phyloP scores from a whole-genome alignment of 2,113 vertebrate genomes.

The Tragelaphus imberbis region DNA sequence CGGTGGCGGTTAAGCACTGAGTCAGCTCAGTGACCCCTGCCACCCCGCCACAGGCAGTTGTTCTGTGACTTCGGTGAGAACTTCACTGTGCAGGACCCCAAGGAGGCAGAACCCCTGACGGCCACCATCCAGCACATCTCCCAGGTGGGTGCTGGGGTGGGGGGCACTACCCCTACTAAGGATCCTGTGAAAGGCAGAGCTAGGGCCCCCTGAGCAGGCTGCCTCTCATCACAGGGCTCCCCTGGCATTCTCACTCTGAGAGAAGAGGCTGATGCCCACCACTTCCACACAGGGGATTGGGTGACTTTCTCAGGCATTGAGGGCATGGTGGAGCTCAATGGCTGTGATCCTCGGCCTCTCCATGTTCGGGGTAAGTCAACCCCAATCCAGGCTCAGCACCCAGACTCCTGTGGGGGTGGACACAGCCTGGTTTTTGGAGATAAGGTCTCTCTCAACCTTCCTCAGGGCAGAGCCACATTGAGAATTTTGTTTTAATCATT shows the following conservation, averaged over 20 bases:
- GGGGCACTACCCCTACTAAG: neutral
- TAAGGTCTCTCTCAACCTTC: neutral
- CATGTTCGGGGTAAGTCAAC: conserved; percentile 74
- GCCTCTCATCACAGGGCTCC: conserved; percentile 74
- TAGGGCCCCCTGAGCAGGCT: neutral
- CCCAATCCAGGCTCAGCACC: neutral
- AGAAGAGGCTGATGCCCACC: conserved; percentile 20
- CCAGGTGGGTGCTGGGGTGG: conserved; percentile 78
- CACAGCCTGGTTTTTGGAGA: neutral
- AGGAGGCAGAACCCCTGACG: conserved; percentile 77
- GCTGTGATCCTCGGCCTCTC: conserved; percentile 72
- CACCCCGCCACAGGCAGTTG: conserved; percentile 81
- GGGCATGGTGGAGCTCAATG: conserved; percentile 92
- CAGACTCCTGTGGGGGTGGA: neutral
- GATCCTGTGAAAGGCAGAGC: neutral
- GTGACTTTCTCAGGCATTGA: conserved; percentile 86
- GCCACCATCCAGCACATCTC: conserved; percentile 81
- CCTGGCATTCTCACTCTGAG: conserved; percentile 83
- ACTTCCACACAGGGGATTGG: conserved; percentile 70
- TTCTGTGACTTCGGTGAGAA: conserved; percentile 92
- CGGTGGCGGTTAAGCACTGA: no score
- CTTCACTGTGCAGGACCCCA: conserved; percentile 80
- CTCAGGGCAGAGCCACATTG: neutral
- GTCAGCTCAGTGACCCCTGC: neutral
- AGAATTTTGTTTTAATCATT: neutral